phyloP scores from a whole-genome alignment of 2,113 vertebrate species.

The Lasiurus borealis region DNA sequence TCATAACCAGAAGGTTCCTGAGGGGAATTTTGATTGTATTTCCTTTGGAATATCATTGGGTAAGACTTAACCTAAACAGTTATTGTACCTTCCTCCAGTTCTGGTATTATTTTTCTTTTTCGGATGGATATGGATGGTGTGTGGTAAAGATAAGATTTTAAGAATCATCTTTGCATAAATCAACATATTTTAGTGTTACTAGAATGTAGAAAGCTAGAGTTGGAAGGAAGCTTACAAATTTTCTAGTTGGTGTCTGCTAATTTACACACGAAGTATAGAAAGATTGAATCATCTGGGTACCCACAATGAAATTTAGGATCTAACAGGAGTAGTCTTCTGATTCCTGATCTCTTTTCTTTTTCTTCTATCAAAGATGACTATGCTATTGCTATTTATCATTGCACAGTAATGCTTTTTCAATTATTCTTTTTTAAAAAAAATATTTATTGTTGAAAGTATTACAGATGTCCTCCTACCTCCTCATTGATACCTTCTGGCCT shows the following conservation, averaged over 20 bases:
- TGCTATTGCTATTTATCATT: constrained; percentile 1
- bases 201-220: not conserved
- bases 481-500: too few relatives aligned
- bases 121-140: not conserved
- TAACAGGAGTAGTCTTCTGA: not conserved
- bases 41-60: constrained; percentile 69
- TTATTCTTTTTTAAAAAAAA: too few relatives aligned
- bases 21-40: constrained; percentile 72
- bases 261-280: constrained; percentile 21
- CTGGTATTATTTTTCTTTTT: not conserved
- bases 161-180: constrained; percentile 17
- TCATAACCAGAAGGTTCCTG: constrained; percentile 73
- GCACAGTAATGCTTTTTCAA: too few relatives aligned
- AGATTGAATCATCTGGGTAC: not conserved
- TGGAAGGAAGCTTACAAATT: not conserved
- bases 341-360: not conserved
- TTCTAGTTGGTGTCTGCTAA: not conserved
- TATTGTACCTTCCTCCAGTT: constrained; percentile 31
- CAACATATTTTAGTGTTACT: constrained; percentile 5
- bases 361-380: not conserved
- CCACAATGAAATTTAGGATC: not conserved
- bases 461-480: too few relatives aligned
- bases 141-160: constrained; percentile 26
- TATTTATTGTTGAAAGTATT: too few relatives aligned
- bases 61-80: constrained; percentile 50